Evolutionary conservation across 2,888 invertebrate species (phyloP).

Genomic region (Allophyes oxyacanthae): DNA sequence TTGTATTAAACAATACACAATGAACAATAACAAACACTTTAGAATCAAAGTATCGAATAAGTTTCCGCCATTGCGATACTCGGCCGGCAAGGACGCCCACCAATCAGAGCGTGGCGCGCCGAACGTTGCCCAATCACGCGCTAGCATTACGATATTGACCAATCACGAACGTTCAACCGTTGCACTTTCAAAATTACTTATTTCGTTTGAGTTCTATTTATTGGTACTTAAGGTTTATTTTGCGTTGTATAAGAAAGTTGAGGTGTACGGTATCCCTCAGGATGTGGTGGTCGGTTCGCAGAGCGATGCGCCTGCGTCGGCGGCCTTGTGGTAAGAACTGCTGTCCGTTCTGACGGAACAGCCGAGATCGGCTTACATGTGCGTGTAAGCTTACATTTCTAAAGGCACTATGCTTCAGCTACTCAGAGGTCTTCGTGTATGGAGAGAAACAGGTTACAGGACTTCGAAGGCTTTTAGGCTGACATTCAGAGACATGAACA

Average conservation of each 20-base stretch:
- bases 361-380: conserved; percentile 11
- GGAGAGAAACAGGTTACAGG: background rate
- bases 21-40: conserved; percentile 22
- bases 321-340: conserved; percentile 13
- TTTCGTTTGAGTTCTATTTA: conserved; percentile 2
- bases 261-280: conserved; percentile 14
- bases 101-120: conserved; percentile 73
- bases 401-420: background rate
- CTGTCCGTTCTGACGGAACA: background rate
- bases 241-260: background rate
- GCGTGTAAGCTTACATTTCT: conserved; percentile 1
- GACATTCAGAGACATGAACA: too few species aligned
- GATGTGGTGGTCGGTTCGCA: conserved; percentile 4
- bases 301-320: conserved; percentile 6
- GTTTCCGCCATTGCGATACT: conserved; percentile 40
- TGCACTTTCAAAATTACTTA: conserved; percentile 39
- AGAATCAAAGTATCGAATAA: conserved; percentile 11
- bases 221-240: conserved; percentile 11
- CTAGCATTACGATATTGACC: conserved; percentile 33
- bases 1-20: conserved; percentile 40
- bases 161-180: conserved; percentile 38
- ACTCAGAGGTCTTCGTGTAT: background rate
- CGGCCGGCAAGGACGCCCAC: conserved; percentile 61
- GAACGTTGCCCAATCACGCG: conserved; percentile 65
- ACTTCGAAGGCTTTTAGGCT: conserved; percentile 1